phyloP scores from a whole-genome alignment of 2,113 vertebrate genomes.

The Heliornis fulica region DNA sequence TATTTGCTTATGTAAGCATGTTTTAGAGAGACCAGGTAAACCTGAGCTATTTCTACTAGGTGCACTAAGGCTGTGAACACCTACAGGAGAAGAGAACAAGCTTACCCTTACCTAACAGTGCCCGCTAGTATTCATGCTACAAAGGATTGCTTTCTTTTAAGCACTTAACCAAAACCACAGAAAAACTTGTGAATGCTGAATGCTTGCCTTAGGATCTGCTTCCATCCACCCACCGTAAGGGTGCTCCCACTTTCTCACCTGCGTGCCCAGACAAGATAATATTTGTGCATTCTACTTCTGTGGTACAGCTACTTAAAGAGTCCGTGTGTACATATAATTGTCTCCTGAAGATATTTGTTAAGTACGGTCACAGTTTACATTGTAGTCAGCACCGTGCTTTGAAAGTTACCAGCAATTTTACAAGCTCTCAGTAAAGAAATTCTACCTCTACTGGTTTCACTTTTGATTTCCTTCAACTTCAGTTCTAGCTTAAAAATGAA shows the following conservation, averaged over 20 bases:
- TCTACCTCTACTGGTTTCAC: background rate
- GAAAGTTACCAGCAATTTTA: background rate
- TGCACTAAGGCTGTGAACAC: background rate
- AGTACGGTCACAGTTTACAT: background rate
- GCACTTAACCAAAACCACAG: background rate
- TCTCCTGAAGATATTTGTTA: background rate
- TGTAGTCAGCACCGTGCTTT: background rate
- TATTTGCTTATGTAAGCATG: background rate
- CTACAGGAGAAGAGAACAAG: background rate
- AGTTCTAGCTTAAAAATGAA: background rate
- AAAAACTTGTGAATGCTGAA: background rate
- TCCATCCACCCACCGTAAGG: accelerated
- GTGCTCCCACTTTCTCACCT: background rate
- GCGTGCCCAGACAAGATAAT: background rate
- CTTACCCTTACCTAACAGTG: background rate
- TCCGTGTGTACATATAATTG: background rate
- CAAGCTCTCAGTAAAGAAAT: background rate
- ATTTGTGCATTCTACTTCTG: background rate
- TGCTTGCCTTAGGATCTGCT: background rate
- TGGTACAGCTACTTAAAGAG: background rate
- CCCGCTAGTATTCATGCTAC: background rate
- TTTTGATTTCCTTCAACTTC: background rate
- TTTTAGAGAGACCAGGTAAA: background rate
- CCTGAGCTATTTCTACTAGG: background rate
- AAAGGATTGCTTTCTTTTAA: background rate